Conservation (phyloP, 2,113 vertebrate species). For the Opisthocomus hoazin region DNA sequence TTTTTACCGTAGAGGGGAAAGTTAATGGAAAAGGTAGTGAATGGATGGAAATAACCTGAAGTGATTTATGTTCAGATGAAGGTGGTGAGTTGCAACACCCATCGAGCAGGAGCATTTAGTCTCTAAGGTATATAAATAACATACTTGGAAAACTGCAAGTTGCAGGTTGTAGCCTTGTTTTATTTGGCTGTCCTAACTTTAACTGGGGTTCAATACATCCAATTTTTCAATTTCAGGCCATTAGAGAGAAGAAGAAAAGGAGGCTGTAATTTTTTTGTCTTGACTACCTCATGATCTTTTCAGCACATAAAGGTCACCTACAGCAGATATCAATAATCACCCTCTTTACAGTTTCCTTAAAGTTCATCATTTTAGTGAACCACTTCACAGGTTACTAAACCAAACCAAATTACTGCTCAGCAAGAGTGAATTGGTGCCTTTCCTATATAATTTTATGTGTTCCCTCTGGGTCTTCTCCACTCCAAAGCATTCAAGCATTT, state of each 20-base stretch:
- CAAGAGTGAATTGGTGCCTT: slow-evolving; percentile 54
- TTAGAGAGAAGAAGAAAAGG: slow-evolving; percentile 44
- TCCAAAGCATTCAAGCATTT: background rate
- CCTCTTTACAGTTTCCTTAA: slow-evolving; percentile 41
- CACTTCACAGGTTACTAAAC: slow-evolving; percentile 60
- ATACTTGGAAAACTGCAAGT: slow-evolving; percentile 25
- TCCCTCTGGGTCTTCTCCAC: slow-evolving; percentile 25
- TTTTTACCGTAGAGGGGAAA: background rate
- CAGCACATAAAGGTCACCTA: slow-evolving; percentile 61
- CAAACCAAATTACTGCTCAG: slow-evolving; percentile 59
- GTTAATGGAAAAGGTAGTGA: background rate
- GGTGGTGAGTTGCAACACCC: background rate
- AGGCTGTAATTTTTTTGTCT: slow-evolving; percentile 56
- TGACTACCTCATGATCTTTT: slow-evolving; percentile 51
- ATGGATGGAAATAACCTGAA: background rate
- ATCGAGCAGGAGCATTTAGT: background rate
- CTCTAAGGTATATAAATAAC: slow-evolving; percentile 48
- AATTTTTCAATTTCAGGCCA: slow-evolving; percentile 46
- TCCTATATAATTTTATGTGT: slow-evolving; percentile 58
- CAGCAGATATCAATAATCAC: slow-evolving; percentile 50
- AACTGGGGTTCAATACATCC: slow-evolving; percentile 29
- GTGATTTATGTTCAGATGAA: background rate
- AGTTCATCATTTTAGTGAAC: slow-evolving; percentile 61
- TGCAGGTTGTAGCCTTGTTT: slow-evolving; percentile 31
- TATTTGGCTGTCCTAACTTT: slow-evolving; percentile 41